Evolutionary conservation across 2,113 vertebrate species (phyloP).

Genomic region (Aphelocoma coerulescens): DNA sequence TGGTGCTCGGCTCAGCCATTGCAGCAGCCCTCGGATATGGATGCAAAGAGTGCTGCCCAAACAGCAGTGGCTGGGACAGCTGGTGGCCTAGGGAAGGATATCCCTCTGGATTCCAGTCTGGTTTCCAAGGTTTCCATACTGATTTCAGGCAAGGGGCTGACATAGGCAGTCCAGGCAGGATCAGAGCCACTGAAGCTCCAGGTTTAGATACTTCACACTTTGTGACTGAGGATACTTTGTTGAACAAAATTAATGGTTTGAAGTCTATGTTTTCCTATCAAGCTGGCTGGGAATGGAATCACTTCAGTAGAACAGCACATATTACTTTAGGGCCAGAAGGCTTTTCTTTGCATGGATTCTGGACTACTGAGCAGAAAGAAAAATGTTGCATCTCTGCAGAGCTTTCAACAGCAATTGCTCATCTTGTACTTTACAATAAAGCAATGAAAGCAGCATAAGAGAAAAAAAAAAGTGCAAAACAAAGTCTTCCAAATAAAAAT

Average conservation of each 20-base stretch:
- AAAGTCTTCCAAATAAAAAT: background rate
- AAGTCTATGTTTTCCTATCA: background rate
- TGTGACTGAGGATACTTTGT: background rate
- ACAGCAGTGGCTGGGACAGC: background rate
- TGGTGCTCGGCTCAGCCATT: fast-evolving
- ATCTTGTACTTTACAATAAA: background rate
- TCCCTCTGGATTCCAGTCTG: background rate
- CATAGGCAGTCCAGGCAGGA: background rate
- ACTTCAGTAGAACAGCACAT: background rate
- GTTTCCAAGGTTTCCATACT: background rate
- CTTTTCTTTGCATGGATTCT: background rate
- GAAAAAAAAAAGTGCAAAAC: background rate
- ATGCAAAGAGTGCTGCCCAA: background rate
- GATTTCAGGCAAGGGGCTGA: background rate
- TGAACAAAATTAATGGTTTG: background rate
- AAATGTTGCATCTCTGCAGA: background rate
- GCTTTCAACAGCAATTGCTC: background rate
- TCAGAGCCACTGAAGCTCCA: background rate
- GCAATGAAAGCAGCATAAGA: background rate
- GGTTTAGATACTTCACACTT: background rate
- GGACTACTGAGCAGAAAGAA: background rate
- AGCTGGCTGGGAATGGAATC: background rate
- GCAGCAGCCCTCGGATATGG: background rate
- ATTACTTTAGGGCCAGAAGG: background rate
- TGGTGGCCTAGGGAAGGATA: background rate